These are phyloP conservation scores for Chrysodeixis includens DNA, from an alignment of 2,888 invertebrate species.

Conservation along the genomic window DNA sequence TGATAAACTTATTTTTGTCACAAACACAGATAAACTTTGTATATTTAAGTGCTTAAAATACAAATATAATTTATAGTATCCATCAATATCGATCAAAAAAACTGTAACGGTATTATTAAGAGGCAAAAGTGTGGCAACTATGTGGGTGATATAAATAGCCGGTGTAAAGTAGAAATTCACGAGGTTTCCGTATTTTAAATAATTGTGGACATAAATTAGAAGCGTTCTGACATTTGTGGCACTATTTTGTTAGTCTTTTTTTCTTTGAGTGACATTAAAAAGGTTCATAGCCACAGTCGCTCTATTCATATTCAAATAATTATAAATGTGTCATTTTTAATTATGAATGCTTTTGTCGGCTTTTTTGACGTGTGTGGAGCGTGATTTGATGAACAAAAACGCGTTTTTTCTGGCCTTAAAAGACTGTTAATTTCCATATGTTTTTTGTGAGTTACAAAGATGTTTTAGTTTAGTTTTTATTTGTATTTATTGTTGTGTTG, in stretches of 20 bases:
- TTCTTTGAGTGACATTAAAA: slow-evolving; percentile 60
- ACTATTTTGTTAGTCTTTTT: slow-evolving; percentile 65
- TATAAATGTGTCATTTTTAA: slow-evolving; percentile 83
- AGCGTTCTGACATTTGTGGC: slow-evolving; percentile 74
- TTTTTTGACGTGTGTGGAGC: slow-evolving; percentile 69
- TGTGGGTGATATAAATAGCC: slow-evolving; percentile 70
- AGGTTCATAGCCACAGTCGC: slow-evolving; percentile 61
- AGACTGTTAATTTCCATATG: slow-evolving; percentile 46
- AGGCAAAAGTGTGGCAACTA: slow-evolving; percentile 46
- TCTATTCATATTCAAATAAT: slow-evolving; percentile 72
- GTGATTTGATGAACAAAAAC: slow-evolving; percentile 46
- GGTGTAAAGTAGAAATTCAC: slow-evolving; percentile 67
- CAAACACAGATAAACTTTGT: not conserved
- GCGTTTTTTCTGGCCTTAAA: slow-evolving; percentile 27
- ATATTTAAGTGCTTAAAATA: slow-evolving; percentile 13
- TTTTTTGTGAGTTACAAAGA: slow-evolving; percentile 45
- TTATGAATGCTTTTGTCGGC: slow-evolving; percentile 78
- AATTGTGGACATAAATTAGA: slow-evolving; percentile 78
- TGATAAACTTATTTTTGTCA: too few species aligned
- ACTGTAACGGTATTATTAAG: slow-evolving; percentile 42
- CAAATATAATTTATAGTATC: slow-evolving; percentile 26
- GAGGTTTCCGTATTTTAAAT: slow-evolving; percentile 71
- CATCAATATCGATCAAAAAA: slow-evolving; percentile 45
- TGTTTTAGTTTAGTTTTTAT: slow-evolving; percentile 29
- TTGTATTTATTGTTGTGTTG: slow-evolving; percentile 32